A percentile compares a stretch with the other conserved stretches of the same genome.
Conservation (phyloP, 2,113 vertebrate genomes). For the Hassar affinis region DNA sequence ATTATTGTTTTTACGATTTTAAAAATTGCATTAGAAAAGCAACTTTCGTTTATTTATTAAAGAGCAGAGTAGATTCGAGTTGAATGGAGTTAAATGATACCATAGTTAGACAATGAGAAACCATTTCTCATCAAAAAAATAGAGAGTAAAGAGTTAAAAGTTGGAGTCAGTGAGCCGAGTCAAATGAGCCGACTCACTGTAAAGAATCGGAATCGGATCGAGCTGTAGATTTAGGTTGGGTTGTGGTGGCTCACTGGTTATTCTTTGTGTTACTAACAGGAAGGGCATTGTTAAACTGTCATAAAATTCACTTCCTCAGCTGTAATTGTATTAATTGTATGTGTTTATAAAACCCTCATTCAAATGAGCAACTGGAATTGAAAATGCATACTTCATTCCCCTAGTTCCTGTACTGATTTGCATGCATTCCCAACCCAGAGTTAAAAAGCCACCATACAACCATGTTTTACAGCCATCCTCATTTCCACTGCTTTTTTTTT, state of each 20-base stretch:
- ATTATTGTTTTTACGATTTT: too few species aligned
- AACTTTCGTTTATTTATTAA: not conserved
- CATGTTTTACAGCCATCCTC: not conserved
- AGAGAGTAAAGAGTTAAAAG: not conserved
- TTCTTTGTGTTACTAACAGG: too few species aligned
- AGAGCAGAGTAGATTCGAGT: not conserved
- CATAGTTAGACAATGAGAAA: not conserved
- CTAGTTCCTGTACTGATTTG: not conserved
- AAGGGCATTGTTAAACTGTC: too few species aligned
- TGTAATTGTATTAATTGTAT: not conserved
- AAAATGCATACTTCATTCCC: not conserved
- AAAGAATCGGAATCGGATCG: not conserved
- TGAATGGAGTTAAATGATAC: too few species aligned
- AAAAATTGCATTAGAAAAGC: too few species aligned
- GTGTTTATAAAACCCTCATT: not conserved
- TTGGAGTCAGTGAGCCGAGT: not conserved
- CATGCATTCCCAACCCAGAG: not conserved
- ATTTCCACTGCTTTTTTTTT: not conserved
- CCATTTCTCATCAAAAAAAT: not conserved
- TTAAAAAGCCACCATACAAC: not conserved
- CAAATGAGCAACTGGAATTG: not conserved
- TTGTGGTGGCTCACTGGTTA: not conserved
- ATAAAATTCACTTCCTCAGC: not conserved
- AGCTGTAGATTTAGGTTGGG: not conserved
- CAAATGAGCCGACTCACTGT: not conserved